Conservation (phyloP, 1,140 invertebrate species). For the Drosophila pectinifera region DNA sequence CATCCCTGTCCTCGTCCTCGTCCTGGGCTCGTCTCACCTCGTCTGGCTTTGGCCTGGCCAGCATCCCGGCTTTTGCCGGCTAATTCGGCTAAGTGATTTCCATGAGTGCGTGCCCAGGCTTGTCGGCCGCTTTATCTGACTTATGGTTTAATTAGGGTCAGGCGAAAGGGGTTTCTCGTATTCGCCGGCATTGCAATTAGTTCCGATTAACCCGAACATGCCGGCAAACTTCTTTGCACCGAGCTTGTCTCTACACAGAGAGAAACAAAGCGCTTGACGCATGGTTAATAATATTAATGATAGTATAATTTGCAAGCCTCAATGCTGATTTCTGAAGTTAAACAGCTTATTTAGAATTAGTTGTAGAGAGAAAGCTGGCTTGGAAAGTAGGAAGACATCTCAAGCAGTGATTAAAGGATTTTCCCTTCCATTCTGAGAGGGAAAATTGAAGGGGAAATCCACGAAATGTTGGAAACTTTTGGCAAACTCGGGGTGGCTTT, state of each 20-base stretch:
- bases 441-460: neutral
- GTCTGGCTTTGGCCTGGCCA: constrained; percentile 4
- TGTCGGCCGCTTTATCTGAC: constrained; percentile 28
- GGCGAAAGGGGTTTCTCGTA: constrained; percentile 43
- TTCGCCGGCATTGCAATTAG: constrained; percentile 31
- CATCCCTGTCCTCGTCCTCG: neutral
- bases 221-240: constrained; percentile 2
- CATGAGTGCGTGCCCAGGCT: constrained; percentile 55
- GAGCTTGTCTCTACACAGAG: neutral
- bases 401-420: neutral
- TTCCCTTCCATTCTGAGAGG: neutral
- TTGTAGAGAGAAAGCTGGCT: no score
- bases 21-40: neutral
- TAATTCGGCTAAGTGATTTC: constrained; percentile 79
- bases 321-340: no score
- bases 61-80: constrained; percentile 38
- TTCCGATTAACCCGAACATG: constrained; percentile 37
- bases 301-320: no score
- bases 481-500: neutral
- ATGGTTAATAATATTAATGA: no score
- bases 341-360: no score
- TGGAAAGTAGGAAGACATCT: no score
- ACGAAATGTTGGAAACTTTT: neutral
- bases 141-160: constrained; percentile 79
- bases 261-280: neutral